Base-by-base conservation (phyloP, 2,797 vertebrate genomes). In the Monodelphis domestica region DNA sequence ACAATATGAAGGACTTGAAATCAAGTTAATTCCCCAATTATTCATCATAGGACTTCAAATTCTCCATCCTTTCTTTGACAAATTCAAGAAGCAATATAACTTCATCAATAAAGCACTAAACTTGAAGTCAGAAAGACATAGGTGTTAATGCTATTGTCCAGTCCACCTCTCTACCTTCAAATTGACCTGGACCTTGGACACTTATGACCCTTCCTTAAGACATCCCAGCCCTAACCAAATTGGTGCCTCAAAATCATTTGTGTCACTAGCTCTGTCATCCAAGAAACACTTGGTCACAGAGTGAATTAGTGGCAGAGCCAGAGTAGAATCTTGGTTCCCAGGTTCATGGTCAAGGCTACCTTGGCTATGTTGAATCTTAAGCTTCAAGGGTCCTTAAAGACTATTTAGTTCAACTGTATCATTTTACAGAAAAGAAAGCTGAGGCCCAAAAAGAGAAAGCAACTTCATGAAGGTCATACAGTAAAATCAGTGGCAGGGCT, bases 391-490 rank as follows among this genome's bases (percentile, higher is more conserved):
- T 38, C 54, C 94, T 89, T 51, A 78, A 51, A 5, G 53, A n/a
- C 14, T 51, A 7, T 24, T 12, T 7, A 1, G 14, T 63, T 2
- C 29, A 51, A 30, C 70, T 50, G 26, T 4, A 14, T 51, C 56
- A n/a, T 87, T 90, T 50, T 54, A 87, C 28, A 94, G 54, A 87
- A 12, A 9, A 57, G 54, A 50, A 95, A 88, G 91, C n/a, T 54
- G 30, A 95, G 90, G 21, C 21, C 1, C 15, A 53, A 33, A 54
- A 50, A 90, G 30, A 7, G 24, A 52, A 87, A 78, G 4, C 30
- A 24, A 28, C 15, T 21, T 15, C 57, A 51, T 30, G 1, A 1
- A 0, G 0, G 14, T 52, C 54, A 63, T 4, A 21, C 33, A 53
- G 4, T 45, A 59, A 33, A 51, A n/a, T 24, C 33, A 63, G 51